Base-by-base conservation (phyloP, 2,797 vertebrate genomes). In the Epinephelus coioides region DNA sequence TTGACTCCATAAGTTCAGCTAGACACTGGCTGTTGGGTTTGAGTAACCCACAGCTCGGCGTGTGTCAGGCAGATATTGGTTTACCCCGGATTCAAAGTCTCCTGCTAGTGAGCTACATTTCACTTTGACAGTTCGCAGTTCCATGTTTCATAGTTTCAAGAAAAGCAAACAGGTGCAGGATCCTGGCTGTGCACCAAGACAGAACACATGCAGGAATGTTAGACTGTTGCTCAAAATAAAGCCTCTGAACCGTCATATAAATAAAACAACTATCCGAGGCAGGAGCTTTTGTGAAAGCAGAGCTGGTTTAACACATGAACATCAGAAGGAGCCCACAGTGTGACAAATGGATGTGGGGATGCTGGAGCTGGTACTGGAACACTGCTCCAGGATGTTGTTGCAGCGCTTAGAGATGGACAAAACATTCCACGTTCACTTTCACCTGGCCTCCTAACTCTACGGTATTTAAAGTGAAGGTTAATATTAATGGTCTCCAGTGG, bases 151-250 rank as follows among this genome's bases (percentile, higher is more conserved):
- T 67, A 78, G 84, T 76, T 76, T 77, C 43, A 65, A 49, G n/a
- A 53, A 66, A 34, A 46, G 63, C 78, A 84, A 89, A 88, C 88
- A 91, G 92, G 89, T 91, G 90, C 40, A 71, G 66, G 30, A 64
- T 11, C 5, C 70, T 89, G 82, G 82, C 73, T 12, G 62, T 0
- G 27, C 81, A 76, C 70, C 69, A 76, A 59, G 55, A 81, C 44
- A 23, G 18, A 84, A 55, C 69, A 60, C 74, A 81, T 53, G 73
- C 56, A n/a, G 49, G 30, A 57, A 76, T 34, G 9, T 70, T 30
- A 60, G 68, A 67, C 40, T 55, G 53, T 51, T 70, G 64, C 80
- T 30, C 27, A 44, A 46, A 83, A 78, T 3, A 75, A 82, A 73
- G 40, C 56, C 40, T 86, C 53, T 54, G 44, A 81, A 63, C 57